Conservation (phyloP, 2,797 vertebrate genomes). For the Ambastaia sidthimunki region DNA sequence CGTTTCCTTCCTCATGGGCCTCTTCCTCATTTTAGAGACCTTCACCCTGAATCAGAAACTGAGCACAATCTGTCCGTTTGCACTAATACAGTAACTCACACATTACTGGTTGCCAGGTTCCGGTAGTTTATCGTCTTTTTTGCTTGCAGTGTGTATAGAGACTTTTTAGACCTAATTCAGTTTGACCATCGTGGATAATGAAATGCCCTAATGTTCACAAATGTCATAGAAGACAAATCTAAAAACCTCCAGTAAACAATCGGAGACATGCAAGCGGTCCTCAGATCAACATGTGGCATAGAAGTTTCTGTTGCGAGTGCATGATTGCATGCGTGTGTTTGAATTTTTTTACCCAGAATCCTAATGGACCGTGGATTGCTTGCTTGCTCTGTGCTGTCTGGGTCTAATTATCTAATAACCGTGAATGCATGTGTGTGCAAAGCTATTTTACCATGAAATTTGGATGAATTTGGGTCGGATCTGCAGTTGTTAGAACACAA, state of each 20-base stretch:
- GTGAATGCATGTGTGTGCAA: slow-evolving; percentile 2
- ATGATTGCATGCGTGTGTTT: neutral
- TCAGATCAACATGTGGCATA: slow-evolving; percentile 20
- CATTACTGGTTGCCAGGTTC: neutral
- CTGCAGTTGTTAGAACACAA: neutral
- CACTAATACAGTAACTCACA: neutral
- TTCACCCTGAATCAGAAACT: slow-evolving; percentile 47
- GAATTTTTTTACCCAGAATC: slow-evolving; percentile 14
- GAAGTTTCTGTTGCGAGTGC: neutral
- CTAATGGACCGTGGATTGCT: slow-evolving; percentile 17
- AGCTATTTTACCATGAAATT: slow-evolving; percentile 70
- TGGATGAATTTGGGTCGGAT: slow-evolving; percentile 71
- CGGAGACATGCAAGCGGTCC: neutral
- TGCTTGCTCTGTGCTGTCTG: slow-evolving; percentile 1
- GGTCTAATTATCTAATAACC: slow-evolving; percentile 30
- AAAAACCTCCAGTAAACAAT: slow-evolving; percentile 18
- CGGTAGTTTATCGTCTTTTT: neutral
- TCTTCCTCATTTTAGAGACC: slow-evolving; percentile 55
- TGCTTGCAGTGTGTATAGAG: neutral
- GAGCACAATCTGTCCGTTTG: slow-evolving; percentile 33
- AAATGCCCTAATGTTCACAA: neutral
- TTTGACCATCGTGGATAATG: neutral
- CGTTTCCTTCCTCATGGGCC: slow-evolving; percentile 57
- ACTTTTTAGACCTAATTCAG: neutral
- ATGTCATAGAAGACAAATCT: neutral